Conservation (phyloP, 2,113 vertebrate species). For the Colaptes auratus region DNA sequence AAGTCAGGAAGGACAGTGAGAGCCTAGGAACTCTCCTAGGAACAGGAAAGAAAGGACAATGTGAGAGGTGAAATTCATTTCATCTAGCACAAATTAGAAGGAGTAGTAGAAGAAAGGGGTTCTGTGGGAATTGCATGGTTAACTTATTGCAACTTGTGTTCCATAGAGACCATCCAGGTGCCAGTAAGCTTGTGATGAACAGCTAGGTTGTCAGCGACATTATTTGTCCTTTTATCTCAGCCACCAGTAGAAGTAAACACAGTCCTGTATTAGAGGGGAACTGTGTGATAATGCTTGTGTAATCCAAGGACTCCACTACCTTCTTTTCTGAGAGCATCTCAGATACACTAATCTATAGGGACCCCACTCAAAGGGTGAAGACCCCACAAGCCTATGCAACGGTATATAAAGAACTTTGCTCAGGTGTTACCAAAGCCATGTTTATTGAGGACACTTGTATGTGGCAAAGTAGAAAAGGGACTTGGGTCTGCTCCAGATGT, state of each 20-base stretch:
- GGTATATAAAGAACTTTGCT: background rate
- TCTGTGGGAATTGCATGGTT: background rate
- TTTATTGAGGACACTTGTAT: background rate
- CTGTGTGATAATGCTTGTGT: background rate
- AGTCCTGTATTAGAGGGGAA: background rate
- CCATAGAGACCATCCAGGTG: background rate
- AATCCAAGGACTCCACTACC: background rate
- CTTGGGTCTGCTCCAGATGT: background rate
- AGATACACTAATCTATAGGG: background rate
- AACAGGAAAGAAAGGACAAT: background rate
- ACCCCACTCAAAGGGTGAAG: background rate
- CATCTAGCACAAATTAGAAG: background rate
- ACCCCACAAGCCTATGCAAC: background rate
- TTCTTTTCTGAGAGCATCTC: background rate
- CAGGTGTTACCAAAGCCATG: background rate
- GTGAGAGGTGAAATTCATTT: background rate
- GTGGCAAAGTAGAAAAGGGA: background rate
- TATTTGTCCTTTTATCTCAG: background rate
- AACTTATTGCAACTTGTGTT: background rate
- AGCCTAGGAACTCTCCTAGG: background rate
- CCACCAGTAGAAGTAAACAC: background rate
- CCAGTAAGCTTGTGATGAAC: background rate
- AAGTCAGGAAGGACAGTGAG: background rate
- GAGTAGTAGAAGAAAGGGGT: background rate
- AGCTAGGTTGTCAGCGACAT: background rate